Conservation (phyloP, 2,888 invertebrate species). For the Drosophila hamatofila region DNA sequence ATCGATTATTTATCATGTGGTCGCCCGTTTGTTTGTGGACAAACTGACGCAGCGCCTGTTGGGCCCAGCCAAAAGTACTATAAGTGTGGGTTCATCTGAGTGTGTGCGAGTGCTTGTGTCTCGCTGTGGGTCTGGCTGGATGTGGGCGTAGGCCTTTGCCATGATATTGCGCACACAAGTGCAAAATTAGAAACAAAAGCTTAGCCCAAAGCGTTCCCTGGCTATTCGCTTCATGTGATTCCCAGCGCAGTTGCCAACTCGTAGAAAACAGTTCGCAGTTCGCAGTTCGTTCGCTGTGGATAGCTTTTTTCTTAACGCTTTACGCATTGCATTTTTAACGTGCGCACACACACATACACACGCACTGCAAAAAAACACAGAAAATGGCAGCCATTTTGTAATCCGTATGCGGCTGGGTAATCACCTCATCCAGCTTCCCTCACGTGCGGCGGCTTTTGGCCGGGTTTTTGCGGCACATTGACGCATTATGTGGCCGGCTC, state of each 20-base stretch:
- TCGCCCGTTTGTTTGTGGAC: constrained; percentile 64
- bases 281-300: constrained; percentile 25
- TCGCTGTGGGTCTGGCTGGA: constrained; percentile 12
- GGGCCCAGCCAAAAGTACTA: constrained; percentile 23
- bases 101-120: neutral
- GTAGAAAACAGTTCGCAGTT: constrained; percentile 7
- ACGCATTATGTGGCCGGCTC: constrained; percentile 61
- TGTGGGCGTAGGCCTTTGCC: constrained; percentile 55
- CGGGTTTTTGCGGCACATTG: constrained; percentile 68
- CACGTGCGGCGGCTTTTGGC: constrained; percentile 71
- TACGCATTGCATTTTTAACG: constrained; percentile 70
- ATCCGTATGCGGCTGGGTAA: constrained; percentile 79
- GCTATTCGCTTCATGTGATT: constrained; percentile 37
- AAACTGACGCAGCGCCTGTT: constrained; percentile 65
- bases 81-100: constrained; percentile 18
- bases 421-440: constrained; percentile 64
- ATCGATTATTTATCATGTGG: constrained; percentile 85
- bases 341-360: constrained; percentile 16
- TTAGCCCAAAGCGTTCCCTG: constrained; percentile 57
- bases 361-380: constrained; percentile 36
- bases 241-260: constrained; percentile 5
- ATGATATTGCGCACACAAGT: constrained; percentile 72
- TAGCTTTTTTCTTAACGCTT: constrained; percentile 28
- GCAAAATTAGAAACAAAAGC: constrained; percentile 80
- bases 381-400: constrained; percentile 79